Base-by-base conservation (phyloP, 2,888 invertebrate species). In the Brenthis ino region DNA sequence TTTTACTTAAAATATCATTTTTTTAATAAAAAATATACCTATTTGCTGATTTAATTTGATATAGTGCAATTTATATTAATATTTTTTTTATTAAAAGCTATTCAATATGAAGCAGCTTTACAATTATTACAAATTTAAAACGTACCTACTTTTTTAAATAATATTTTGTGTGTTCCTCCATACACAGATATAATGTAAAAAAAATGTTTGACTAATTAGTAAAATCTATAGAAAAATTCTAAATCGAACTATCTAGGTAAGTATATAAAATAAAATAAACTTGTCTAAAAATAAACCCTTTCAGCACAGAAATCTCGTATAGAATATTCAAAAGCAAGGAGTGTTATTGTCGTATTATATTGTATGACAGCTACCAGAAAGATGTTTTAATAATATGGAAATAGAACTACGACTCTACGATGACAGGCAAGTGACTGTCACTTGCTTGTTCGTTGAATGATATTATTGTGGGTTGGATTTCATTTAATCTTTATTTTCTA, bases 281-380 rank as follows among this genome's bases (percentile, higher is more conserved):
- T 8, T 57, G 67, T 55, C 65, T 61, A 28, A 69, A 64, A 72
- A 72, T 70, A 70, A 61, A 61, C 54, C 69, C 72, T 67, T 68
- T 61, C 58, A 64, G 58, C 64, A 69, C 66, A 57, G 70, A 63
- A 64, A 48, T 63, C 63, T 81, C 78, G 76, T 81, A 68, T 69
- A 77, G 81, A 80, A 67, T n/a, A 76, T 68, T 69, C 74, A 71
- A 73, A 75, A 74, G 65, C 77, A 77, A 74, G 68, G 80, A 82
- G 79, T 81, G 77, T 86, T 85, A 87, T 86, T 85, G 87, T 88
- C 85, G 85, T 83, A 80, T 84, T 81, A 80, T 80, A 80, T 82
- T 83, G 77, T 77, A 82, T 86, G 88, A 87, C 87, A 84, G 82
- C 76, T 73, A 74, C 74, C 68, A 77, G 76, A 71, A 75, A 73